phyloP scores from a whole-genome alignment of 2,113 vertebrate genomes.

The Crotophaga sulcirostris region DNA sequence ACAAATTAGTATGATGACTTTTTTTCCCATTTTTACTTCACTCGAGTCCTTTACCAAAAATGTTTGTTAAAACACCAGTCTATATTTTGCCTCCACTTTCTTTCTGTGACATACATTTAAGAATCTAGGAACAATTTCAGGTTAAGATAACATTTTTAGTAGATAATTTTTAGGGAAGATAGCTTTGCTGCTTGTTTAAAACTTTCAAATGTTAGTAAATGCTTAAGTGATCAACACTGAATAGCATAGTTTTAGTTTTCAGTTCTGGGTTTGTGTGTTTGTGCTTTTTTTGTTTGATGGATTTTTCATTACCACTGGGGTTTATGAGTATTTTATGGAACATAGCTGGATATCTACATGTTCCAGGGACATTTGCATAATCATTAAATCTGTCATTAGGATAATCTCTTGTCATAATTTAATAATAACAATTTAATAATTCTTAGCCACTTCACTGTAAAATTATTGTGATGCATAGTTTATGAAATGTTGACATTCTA shows the following conservation, averaged over 20 bases:
- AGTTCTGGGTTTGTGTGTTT: neutral
- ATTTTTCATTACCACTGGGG: neutral
- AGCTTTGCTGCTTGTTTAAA: neutral
- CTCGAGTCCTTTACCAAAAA: neutral
- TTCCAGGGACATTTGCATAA: neutral
- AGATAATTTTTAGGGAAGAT: neutral
- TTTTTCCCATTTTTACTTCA: neutral
- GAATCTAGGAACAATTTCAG: neutral
- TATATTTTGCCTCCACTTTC: neutral
- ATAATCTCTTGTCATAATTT: neutral
- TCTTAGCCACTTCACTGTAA: neutral
- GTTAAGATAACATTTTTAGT: neutral
- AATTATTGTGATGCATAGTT: neutral
- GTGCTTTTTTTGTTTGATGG: neutral
- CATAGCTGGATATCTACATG: neutral
- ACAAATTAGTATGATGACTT: neutral
- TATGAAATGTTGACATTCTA: neutral
- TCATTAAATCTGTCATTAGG: neutral
- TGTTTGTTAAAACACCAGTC: neutral
- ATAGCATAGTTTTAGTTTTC: neutral
- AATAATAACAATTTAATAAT: neutral
- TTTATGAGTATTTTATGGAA: neutral
- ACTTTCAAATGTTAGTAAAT: neutral
- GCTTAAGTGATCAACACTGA: neutral
- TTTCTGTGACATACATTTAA: neutral